phyloP scores from a whole-genome alignment of 35 echinoderm and acorn worm genomes.

The Ophiothrix spiculata region DNA sequence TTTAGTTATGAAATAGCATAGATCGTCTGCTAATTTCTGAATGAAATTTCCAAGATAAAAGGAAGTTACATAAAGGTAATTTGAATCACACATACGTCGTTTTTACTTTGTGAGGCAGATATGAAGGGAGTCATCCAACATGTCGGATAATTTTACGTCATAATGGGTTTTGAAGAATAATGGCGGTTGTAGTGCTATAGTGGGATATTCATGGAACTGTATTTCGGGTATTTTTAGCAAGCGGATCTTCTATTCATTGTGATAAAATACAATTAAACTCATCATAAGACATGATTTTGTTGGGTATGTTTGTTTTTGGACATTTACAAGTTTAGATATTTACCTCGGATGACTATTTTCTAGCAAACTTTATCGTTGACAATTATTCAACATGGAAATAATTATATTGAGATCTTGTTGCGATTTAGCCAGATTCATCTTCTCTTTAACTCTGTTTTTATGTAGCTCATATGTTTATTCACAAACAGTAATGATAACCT shows the following conservation, averaged over 20 bases:
- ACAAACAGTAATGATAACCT: not conserved
- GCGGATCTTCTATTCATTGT: too few relatives aligned
- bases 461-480: not conserved
- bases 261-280: too few relatives aligned
- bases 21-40: too few relatives aligned
- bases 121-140: too few relatives aligned
- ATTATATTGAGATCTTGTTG: not conserved
- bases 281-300: too few relatives aligned
- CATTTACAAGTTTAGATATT: not conserved
- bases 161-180: too few relatives aligned
- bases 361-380: not conserved
- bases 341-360: not conserved
- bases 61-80: not conserved
- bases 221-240: too few relatives aligned
- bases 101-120: not conserved
- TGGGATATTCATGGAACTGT: too few relatives aligned
- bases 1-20: too few relatives aligned
- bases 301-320: too few relatives aligned
- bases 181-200: too few relatives aligned
- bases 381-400: not conserved
- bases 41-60: not conserved
- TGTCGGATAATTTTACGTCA: too few relatives aligned
- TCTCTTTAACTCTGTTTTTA: not conserved
- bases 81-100: not conserved
- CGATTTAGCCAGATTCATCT: not conserved